Conservation (phyloP, 2,797 vertebrate species). For the Margarornis squamiger region DNA sequence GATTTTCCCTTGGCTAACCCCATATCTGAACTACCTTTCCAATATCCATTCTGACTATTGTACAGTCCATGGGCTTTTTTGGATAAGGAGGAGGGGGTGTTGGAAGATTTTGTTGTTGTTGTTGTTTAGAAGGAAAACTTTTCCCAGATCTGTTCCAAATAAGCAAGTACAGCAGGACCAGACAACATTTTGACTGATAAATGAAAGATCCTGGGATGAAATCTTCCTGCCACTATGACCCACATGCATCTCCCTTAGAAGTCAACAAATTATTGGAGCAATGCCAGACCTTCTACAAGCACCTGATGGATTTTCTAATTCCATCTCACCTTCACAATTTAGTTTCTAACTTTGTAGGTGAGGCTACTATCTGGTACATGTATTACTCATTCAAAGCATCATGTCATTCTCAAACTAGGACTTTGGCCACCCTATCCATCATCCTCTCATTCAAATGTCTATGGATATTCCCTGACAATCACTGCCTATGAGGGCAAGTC, state of each 20-base stretch:
- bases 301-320: background rate
- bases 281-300: background rate
- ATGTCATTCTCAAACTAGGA: background rate
- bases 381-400: background rate
- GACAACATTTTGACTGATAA: background rate
- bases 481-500: background rate
- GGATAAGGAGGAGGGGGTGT: rapidly evolving
- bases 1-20: background rate
- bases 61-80: background rate
- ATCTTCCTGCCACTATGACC: background rate
- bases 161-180: background rate
- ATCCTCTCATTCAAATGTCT: background rate
- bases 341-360: background rate
- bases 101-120: background rate
- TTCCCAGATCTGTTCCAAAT: background rate
- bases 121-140: background rate
- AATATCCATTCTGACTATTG: background rate
- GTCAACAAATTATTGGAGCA: background rate
- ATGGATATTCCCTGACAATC: background rate
- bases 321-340: background rate
- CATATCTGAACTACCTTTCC: background rate
- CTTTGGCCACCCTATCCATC: background rate
- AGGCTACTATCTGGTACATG: rapidly evolving
- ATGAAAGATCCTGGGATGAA: background rate
- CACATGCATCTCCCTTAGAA: background rate